A percentile compares a stretch with the other conserved stretches of the same genome.
Evolutionary conservation across 37 sponge, comb jelly and placozoan genomes (phyloP).

Genomic region (Haliclona indistincta): DNA sequence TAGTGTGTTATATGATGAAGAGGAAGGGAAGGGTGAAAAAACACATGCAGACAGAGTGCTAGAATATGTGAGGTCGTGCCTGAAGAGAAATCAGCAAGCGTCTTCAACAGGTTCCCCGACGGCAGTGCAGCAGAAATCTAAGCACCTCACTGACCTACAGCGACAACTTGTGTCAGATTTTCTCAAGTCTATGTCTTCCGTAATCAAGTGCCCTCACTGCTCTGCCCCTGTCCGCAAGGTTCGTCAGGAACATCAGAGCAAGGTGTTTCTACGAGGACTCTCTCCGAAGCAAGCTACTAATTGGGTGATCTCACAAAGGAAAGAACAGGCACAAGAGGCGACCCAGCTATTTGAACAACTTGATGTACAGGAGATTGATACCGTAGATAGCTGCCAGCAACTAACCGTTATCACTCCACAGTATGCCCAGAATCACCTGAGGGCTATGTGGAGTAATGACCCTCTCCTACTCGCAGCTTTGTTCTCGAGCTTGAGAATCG

Average conservation of each 20-base stretch:
- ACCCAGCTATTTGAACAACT: neutral
- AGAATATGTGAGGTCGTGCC: conserved; percentile 7
- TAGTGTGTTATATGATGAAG: neutral
- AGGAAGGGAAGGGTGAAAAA: neutral
- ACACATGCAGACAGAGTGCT: conserved; percentile 5
- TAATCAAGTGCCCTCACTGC: conserved; percentile 75
- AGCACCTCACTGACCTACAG: conserved; percentile 52
- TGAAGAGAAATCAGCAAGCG: neutral
- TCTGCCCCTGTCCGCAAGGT: conserved; percentile 68
- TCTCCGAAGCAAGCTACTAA: conserved; percentile 43
- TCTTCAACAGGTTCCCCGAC: neutral
- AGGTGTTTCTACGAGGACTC: conserved; percentile 70
- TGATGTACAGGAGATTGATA: neutral
- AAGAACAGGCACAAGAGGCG: neutral
- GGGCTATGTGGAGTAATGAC: conserved; percentile 64
- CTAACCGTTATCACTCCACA: conserved; percentile 63
- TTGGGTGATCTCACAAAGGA: conserved; percentile 42
- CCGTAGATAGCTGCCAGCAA: conserved; percentile 17
- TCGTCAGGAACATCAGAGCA: conserved; percentile 58
- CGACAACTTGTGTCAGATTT: conserved; percentile 45
- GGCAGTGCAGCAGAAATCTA: conserved; percentile 15
- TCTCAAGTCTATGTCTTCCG: conserved; percentile 18
- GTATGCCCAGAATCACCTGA: conserved; percentile 73
- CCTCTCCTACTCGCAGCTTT: conserved; percentile 37
- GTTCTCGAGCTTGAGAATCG: conserved; percentile 31